A percentile compares a stretch with the other conserved stretches of the same genome.
phyloP scores from a whole-genome alignment of 2,113 vertebrate genomes.

The Rhadina sibilatrix region DNA sequence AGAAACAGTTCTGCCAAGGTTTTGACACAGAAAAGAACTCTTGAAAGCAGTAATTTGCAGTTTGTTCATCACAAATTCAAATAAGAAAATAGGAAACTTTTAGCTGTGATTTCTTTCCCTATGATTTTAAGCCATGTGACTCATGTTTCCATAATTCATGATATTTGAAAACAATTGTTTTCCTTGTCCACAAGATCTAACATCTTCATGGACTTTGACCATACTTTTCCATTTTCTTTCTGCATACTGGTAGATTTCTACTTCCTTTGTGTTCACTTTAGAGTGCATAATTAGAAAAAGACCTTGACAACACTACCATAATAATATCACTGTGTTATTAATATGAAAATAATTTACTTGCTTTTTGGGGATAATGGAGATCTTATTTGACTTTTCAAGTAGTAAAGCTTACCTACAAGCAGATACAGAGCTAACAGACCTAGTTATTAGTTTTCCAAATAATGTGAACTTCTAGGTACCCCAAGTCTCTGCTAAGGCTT shows the following conservation, averaged over 20 bases:
- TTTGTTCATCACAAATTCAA: neutral
- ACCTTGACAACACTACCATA: neutral
- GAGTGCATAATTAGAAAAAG: neutral
- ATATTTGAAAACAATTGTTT: neutral
- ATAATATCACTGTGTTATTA: neutral
- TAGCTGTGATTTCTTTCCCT: neutral
- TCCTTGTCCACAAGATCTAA: neutral
- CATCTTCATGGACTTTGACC: neutral
- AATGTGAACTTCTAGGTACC: neutral
- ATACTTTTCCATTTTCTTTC: neutral
- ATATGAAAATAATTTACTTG: neutral
- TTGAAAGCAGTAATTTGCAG: neutral
- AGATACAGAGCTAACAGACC: neutral
- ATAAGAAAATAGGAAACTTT: neutral
- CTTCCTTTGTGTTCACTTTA: neutral
- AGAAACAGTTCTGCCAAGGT: neutral
- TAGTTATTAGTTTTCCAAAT: neutral
- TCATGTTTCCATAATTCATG: neutral
- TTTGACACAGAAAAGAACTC: neutral
- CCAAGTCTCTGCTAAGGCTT: neutral
- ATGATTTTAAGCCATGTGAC: neutral
- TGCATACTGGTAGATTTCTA: neutral
- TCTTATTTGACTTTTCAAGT: slow-evolving; percentile 17
- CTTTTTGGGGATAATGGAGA: neutral
- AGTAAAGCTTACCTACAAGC: neutral